A percentile compares a stretch with the other conserved stretches of the same genome.
Evolutionary conservation across 1,140 invertebrate species (phyloP).

Genomic region (Temnothorax nylanderi): DNA sequence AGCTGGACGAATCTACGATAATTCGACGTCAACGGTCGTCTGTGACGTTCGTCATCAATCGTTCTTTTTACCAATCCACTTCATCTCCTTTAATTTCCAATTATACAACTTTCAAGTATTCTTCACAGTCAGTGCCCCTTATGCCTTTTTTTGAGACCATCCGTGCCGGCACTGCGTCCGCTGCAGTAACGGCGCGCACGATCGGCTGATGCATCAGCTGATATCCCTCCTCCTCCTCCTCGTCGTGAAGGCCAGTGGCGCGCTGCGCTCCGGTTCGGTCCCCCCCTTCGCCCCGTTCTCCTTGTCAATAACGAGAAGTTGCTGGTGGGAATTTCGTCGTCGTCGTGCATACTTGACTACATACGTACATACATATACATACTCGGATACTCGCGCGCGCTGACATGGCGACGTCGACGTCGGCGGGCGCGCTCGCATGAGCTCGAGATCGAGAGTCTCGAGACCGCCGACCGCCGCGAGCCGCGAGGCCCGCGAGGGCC

Average conservation of each 20-base stretch:
- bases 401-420: slow-evolving; percentile 27
- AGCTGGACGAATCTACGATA: too few relatives aligned
- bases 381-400: too few relatives aligned
- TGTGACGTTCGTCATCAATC: too few relatives aligned
- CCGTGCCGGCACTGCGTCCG: neutral
- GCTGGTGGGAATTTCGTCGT: too few relatives aligned
- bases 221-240: neutral
- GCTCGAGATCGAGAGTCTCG: neutral
- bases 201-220: slow-evolving; percentile 50
- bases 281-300: neutral
- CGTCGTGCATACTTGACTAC: too few relatives aligned
- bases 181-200: neutral
- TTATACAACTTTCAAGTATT: neutral
- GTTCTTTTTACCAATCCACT: neutral
- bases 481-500: neutral
- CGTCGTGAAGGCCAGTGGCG: neutral
- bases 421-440: neutral
- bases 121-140: neutral
- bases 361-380: too few relatives aligned
- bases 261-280: neutral
- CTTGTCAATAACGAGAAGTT: slow-evolving; percentile 50
- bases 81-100: neutral
- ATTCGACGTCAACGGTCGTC: too few relatives aligned
- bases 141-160: neutral
- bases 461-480: too few relatives aligned